phyloP scores from a whole-genome alignment of 2,113 vertebrate species.

The Microtus richardsoni region DNA sequence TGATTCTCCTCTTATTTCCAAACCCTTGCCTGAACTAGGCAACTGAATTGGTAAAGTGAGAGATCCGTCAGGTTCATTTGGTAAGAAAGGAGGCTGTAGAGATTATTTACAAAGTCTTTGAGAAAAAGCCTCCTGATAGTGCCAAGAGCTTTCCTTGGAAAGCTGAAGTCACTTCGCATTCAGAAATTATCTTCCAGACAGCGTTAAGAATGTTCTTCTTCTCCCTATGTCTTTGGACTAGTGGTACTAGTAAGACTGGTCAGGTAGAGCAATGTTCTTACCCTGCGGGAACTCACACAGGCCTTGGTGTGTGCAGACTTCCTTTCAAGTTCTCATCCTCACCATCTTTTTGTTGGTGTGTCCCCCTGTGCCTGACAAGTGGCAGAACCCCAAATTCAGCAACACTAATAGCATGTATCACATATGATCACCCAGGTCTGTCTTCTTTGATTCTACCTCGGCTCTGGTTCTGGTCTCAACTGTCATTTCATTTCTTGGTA shows the following conservation, averaged over 20 bases:
- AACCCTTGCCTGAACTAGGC: constrained; percentile 16
- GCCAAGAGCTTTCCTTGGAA: neutral
- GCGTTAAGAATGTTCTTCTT: neutral
- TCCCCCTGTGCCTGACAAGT: neutral
- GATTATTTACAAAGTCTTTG: neutral
- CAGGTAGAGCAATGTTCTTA: neutral
- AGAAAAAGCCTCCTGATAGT: neutral
- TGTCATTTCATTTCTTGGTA: constrained; percentile 43
- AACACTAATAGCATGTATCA: neutral
- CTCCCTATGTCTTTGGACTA: neutral
- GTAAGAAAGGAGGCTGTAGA: neutral
- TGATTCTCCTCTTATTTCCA: neutral
- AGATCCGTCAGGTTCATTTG: constrained; percentile 11
- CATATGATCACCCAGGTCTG: neutral
- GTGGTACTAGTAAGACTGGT: neutral
- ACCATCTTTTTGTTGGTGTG: neutral
- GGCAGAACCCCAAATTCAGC: constrained; percentile 21
- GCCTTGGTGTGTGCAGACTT: neutral
- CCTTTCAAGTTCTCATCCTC: neutral
- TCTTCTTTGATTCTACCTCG: neutral
- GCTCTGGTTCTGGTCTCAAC: constrained; percentile 31
- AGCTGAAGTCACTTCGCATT: neutral
- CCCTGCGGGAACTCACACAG: neutral
- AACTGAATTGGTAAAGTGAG: neutral
- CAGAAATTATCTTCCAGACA: neutral